These are phyloP conservation scores for Pimpla rufipes DNA, from an alignment of 2,888 invertebrate species.

Conservation along the genomic window DNA sequence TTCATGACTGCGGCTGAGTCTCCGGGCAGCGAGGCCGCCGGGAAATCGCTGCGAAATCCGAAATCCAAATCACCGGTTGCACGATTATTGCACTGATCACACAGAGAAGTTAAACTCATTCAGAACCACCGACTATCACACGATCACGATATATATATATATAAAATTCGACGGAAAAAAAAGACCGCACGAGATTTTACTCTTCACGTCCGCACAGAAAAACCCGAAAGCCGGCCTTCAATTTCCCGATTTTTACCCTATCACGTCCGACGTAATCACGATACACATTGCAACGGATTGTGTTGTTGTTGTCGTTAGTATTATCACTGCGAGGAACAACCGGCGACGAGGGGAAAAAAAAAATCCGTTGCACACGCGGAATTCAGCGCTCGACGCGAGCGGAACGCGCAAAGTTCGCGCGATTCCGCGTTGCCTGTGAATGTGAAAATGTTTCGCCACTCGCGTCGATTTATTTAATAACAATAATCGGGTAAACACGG, in stretches of 20 bases:
- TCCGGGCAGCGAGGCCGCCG: neutral
- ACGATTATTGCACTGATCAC: slow-evolving; percentile 66
- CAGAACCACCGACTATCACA: slow-evolving; percentile 17
- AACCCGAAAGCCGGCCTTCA: neutral
- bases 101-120: slow-evolving; percentile 59
- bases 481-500: slow-evolving; percentile 33
- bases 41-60: slow-evolving; percentile 51
- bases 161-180: slow-evolving; percentile 52
- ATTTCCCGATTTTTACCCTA: neutral
- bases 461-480: slow-evolving; percentile 23
- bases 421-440: neutral
- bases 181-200: neutral
- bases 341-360: neutral
- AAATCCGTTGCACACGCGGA: neutral
- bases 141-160: no score
- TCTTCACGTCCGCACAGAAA: neutral
- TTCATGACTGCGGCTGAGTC: slow-evolving; percentile 78
- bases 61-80: slow-evolving; percentile 64
- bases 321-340: neutral
- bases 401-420: neutral
- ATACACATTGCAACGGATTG: neutral
- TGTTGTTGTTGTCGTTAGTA: neutral
- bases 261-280: neutral
- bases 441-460: slow-evolving; percentile 17
- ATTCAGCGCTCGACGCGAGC: neutral